phyloP scores from a whole-genome alignment of 2,888 invertebrate species.

The Empis stercorea region DNA sequence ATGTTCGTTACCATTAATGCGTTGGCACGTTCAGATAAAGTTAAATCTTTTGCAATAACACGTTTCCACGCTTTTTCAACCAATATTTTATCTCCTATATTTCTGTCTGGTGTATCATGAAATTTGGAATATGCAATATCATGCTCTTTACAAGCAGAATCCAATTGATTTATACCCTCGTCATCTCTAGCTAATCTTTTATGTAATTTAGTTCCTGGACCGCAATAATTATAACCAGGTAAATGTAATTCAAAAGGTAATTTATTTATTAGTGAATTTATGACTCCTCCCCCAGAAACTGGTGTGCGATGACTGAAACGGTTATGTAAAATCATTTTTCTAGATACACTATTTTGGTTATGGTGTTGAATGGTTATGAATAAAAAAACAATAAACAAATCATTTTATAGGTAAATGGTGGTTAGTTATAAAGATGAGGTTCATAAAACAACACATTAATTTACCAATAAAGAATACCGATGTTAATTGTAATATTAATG shows the following conservation, averaged over 20 bases:
- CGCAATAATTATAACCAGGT: constrained; percentile 19
- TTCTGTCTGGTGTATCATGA: constrained; percentile 2
- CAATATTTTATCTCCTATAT: constrained; percentile 10
- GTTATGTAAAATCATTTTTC: background rate
- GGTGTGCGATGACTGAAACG: background rate
- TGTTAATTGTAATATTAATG: background rate
- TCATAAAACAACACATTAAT: background rate
- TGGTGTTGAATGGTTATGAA: constrained; percentile 1
- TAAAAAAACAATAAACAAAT: background rate
- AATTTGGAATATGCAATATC: constrained; percentile 12
- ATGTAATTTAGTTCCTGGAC: constrained; percentile 16
- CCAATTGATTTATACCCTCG: constrained; percentile 17
- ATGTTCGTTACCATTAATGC: constrained; percentile 17
- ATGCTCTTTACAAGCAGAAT: constrained; percentile 16
- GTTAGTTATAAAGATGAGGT: constrained; percentile 10
- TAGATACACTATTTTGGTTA: background rate
- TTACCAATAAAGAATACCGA: background rate
- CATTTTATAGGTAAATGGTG: background rate
- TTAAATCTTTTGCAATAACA: constrained; percentile 5
- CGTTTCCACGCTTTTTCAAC: constrained; percentile 11
- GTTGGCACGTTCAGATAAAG: background rate
- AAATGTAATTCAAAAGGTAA: constrained; percentile 13
- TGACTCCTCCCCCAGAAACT: constrained; percentile 17
- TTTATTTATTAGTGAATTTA: constrained; percentile 10
- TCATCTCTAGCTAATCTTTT: constrained; percentile 18